Evolutionary conservation across 2,113 vertebrate genomes (phyloP).

Genomic region (Paraplagusia blochii): DNA sequence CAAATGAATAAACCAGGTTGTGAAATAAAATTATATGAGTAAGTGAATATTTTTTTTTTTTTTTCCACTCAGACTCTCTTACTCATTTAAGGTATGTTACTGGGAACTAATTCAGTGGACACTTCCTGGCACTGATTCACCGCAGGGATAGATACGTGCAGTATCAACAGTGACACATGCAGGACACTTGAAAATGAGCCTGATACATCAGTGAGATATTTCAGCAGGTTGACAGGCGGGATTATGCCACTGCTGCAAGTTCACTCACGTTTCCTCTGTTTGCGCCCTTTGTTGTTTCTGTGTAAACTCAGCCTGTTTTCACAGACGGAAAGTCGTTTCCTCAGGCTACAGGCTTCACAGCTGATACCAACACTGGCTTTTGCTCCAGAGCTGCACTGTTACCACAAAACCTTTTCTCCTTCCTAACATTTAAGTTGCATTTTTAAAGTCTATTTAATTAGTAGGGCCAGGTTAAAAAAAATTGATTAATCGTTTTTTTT

Average conservation of each 20-base stretch:
- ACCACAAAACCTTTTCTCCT: slow-evolving; percentile 32
- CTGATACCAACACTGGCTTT: slow-evolving; percentile 27
- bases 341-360: slow-evolving; percentile 26
- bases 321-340: slow-evolving; percentile 44
- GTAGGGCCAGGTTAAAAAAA: no score
- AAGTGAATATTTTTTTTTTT: slow-evolving; percentile 5
- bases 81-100: slow-evolving; percentile 40
- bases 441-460: no score
- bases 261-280: slow-evolving; percentile 51
- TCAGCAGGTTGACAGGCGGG: slow-evolving; percentile 41
- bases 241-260: slow-evolving; percentile 40
- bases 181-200: slow-evolving; percentile 37
- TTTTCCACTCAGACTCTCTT: slow-evolving; percentile 6
- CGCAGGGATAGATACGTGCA: slow-evolving; percentile 11
- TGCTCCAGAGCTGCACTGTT: slow-evolving; percentile 11
- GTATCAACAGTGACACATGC: slow-evolving; percentile 29
- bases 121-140: slow-evolving; percentile 29
- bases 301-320: slow-evolving; percentile 53
- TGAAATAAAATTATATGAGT: background rate
- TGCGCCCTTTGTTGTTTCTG: slow-evolving; percentile 37
- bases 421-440: no score
- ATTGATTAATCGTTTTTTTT: no score
- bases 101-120: slow-evolving; percentile 38
- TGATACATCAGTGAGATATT: slow-evolving; percentile 56
- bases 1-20: slow-evolving; percentile 1